Conservation (phyloP, 2,888 invertebrate species). For the Zonitis immaculata region DNA sequence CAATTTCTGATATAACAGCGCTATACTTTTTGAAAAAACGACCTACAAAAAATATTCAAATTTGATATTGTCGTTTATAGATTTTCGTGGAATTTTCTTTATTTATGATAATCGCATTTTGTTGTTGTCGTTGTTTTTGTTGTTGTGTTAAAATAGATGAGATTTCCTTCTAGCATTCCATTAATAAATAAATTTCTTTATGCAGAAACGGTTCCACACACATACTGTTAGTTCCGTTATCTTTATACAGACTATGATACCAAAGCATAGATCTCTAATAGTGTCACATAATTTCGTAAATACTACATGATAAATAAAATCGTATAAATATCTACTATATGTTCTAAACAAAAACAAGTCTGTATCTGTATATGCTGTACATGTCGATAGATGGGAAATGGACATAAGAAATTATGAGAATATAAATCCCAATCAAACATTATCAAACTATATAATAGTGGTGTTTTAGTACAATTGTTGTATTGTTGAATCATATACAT, state of each 20-base stretch:
- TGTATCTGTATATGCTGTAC: constrained; percentile 21
- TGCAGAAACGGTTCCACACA: constrained; percentile 32
- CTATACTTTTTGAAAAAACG: no score
- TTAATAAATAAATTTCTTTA: constrained; percentile 2
- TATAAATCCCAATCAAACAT: constrained; percentile 44
- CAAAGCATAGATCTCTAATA: constrained; percentile 31
- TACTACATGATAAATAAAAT: constrained; percentile 40
- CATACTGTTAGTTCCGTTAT: constrained; percentile 30
- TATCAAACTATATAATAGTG: no score
- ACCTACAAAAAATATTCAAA: no score
- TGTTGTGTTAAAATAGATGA: not conserved
- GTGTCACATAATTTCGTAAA: constrained; percentile 40
- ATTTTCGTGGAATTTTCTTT: no score
- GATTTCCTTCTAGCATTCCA: not conserved
- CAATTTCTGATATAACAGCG: no score
- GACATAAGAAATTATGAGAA: constrained; percentile 43
- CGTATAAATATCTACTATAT: not conserved
- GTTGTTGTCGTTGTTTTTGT: no score
- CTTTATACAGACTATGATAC: constrained; percentile 27
- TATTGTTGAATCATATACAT: constrained; percentile 13
- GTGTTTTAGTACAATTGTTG: constrained; percentile 31
- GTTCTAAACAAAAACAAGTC: constrained; percentile 33
- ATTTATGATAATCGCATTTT: no score
- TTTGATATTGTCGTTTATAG: no score
- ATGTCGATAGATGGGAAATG: constrained; percentile 8